phyloP scores from a whole-genome alignment of 1,140 invertebrate species.

The Tetramorium simillimum region DNA sequence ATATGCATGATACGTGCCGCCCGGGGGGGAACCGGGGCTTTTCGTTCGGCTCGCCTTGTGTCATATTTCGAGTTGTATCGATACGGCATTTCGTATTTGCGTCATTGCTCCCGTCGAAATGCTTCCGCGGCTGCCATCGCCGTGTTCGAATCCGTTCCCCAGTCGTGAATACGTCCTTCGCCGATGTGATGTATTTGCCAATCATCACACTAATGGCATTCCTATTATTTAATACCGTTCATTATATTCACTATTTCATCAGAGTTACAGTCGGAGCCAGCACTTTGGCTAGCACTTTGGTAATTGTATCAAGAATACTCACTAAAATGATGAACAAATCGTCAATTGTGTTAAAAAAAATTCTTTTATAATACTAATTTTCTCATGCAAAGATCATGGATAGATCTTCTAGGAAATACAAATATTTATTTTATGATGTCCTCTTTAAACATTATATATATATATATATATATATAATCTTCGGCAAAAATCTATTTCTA shows the following conservation, averaged over 20 bases:
- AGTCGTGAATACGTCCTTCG: neutral
- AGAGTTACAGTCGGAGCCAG: neutral
- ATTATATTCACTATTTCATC: neutral
- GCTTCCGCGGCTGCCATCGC: neutral
- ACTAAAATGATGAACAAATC: neutral
- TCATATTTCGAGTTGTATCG: constrained; percentile 48
- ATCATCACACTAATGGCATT: constrained; percentile 1
- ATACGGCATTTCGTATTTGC: constrained; percentile 33
- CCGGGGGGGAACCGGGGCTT: constrained; percentile 9
- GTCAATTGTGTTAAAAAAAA: neutral
- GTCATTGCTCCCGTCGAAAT: neutral
- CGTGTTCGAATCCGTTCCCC: neutral
- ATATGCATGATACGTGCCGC: constrained; percentile 62
- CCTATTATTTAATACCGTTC: neutral
- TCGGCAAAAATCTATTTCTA: neutral
- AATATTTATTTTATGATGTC: neutral
- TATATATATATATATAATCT: neutral
- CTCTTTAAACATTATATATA: neutral
- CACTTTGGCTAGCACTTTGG: neutral
- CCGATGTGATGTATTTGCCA: constrained; percentile 3
- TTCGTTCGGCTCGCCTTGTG: constrained; percentile 31
- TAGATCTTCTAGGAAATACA: neutral
- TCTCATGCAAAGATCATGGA: neutral
- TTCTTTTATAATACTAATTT: neutral
- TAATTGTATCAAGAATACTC: constrained; percentile 1